Conservation (phyloP, 2,797 vertebrate species). For the Amblyraja radiata region DNA sequence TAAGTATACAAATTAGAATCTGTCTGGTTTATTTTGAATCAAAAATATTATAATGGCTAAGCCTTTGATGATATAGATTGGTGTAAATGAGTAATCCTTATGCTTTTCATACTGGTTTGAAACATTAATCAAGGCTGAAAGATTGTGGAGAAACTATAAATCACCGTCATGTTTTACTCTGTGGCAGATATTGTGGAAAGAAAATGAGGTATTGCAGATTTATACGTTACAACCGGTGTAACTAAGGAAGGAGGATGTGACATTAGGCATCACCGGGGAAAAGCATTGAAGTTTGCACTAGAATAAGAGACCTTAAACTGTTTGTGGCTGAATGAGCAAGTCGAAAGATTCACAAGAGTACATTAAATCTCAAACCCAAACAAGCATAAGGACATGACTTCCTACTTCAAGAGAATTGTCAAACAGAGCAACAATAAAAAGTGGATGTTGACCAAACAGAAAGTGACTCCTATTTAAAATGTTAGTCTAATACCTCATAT, state of each 20-base stretch:
- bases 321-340: not conserved
- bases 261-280: not conserved
- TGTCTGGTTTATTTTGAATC: not conserved
- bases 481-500: conserved; percentile 68
- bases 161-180: not conserved
- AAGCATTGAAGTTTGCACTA: not conserved
- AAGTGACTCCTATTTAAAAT: not conserved
- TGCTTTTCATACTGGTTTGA: not conserved
- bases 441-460: not conserved
- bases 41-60: not conserved
- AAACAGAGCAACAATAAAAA: not conserved
- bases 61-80: not conserved
- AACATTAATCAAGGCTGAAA: not conserved
- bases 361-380: not conserved
- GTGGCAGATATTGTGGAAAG: not conserved
- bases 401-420: not conserved
- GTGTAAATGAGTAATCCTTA: not conserved
- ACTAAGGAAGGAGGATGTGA: not conserved
- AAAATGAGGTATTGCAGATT: not conserved
- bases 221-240: not conserved
- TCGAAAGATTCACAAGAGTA: not conserved
- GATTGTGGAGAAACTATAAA: not conserved
- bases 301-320: not conserved
- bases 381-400: not conserved
- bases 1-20: not conserved